phyloP scores from a whole-genome alignment of 2,797 vertebrate genomes.

The Coendou prehensilis region DNA sequence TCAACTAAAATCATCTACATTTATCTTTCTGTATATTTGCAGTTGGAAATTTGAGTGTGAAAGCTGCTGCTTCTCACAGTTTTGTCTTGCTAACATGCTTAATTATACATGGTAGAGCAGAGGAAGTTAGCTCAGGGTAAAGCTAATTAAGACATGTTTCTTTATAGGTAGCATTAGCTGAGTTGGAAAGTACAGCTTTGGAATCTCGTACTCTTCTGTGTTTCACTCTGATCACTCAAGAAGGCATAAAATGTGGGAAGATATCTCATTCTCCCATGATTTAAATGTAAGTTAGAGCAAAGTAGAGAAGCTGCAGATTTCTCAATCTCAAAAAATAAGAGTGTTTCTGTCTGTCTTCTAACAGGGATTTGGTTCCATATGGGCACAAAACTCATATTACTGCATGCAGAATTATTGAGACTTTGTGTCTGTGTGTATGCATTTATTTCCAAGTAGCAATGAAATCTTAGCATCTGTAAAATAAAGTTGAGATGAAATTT shows the following conservation, averaged over 20 bases:
- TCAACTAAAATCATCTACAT: conserved; percentile 63
- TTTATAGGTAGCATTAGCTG: conserved; percentile 60
- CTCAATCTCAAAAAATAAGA: conserved; percentile 25
- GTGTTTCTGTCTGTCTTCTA: neutral
- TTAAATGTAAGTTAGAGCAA: conserved; percentile 59
- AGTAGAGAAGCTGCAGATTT: neutral
- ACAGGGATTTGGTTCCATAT: neutral
- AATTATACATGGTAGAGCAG: conserved; percentile 82
- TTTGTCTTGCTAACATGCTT: conserved; percentile 83
- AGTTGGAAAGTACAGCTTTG: conserved; percentile 45
- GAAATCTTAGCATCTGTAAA: conserved; percentile 2
- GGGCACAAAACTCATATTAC: neutral
- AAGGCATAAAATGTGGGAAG: conserved; percentile 20
- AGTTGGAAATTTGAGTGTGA: conserved; percentile 80
- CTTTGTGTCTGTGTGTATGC: neutral
- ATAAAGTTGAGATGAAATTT: neutral
- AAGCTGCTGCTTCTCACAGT: conserved; percentile 79
- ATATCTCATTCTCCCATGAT: conserved; percentile 59
- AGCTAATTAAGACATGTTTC: conserved; percentile 80
- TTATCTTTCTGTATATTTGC: conserved; percentile 80
- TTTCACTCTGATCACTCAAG: neutral
- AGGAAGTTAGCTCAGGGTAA: conserved; percentile 77
- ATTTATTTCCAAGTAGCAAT: neutral
- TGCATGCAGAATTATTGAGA: neutral
- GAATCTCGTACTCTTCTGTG: neutral